These are phyloP conservation scores for Stercorarius parasiticus DNA, from an alignment of 2,113 vertebrate genomes.

Conservation along the genomic window DNA sequence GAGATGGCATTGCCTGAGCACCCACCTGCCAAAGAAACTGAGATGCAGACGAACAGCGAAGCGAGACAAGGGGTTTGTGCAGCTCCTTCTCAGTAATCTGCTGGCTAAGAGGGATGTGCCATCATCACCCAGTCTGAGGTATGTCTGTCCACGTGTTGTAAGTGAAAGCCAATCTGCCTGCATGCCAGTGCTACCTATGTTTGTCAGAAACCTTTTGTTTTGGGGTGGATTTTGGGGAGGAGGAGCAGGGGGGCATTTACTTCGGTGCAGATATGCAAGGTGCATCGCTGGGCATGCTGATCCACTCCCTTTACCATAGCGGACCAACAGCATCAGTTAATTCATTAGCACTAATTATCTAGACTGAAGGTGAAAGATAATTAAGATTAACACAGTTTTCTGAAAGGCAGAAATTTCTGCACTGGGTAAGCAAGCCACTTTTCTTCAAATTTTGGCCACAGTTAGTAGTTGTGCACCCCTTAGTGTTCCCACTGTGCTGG, in stretches of 20 bases:
- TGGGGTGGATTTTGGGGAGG: not conserved
- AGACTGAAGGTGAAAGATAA: not conserved
- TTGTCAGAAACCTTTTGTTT: not conserved
- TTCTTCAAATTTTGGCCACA: not conserved
- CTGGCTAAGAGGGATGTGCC: not conserved
- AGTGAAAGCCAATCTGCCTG: not conserved
- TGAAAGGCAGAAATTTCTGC: not conserved
- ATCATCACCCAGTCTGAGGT: not conserved
- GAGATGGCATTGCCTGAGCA: not conserved
- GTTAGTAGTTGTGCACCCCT: not conserved
- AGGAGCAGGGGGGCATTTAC: not conserved
- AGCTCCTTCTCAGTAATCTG: not conserved
- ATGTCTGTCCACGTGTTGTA: accelerated
- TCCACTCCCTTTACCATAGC: not conserved
- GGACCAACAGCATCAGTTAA: not conserved
- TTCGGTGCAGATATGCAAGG: not conserved
- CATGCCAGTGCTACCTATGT: not conserved
- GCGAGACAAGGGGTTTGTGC: not conserved
- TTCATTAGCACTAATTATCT: constrained; percentile 8
- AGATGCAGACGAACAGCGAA: not conserved
- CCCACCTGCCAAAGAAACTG: not conserved
- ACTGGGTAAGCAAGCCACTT: not conserved
- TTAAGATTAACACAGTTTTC: not conserved
- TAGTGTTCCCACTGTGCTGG: accelerated
- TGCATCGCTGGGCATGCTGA: accelerated